Evolutionary conservation across 2,797 vertebrate species (phyloP), one percentile per base, ranked within the genome.

Genomic region (Sarcoramphus papa): DNA sequence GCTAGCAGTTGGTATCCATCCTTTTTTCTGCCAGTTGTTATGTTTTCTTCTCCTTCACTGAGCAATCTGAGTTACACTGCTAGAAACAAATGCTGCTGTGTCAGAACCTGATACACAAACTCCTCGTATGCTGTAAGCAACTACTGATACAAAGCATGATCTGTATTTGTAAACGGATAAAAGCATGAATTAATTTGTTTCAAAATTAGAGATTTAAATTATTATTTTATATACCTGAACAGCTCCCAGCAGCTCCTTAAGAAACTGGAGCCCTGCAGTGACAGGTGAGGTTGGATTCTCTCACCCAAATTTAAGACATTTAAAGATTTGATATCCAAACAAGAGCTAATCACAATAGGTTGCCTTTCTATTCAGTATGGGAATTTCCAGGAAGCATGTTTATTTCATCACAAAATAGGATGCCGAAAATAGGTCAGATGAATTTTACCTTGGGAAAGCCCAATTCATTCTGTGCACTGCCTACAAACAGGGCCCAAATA

Each of bases 111-210:
- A 80, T 22, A 37, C 14, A 31, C 31, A 56, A 77, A 40, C 25
- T 84, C 13, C 43, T 45, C 0, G 0, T 12, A 45, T 8, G 13
- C 63, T 70, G 50, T 63, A 33, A 77, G 24, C 24, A 59, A 21
- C 13, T 50, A 17, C 15, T 35, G 5, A 50, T 19, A 62, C 6
- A 91, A 88, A 85, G 45, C 33, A 56, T 2, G 8, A 80, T 25
- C 24, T 37, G 9, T n/a, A 23, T 40, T 75, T 57, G 13, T 33
- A 75, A 92, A 70, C 12, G 78, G 50, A 67, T 6, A 63, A 41
- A 85, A 60, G 1, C 7, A 48, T 41, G 3, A 53, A 30, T 50
- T 33, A 43, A 15, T 62, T 27, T 54, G 5, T 64, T 74, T 50
- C 41, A 92, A 75, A 81, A 53, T 30, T 22, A 81, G 16, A 70